phyloP scores from a whole-genome alignment of 2,888 invertebrate genomes.

The Melanostoma scalare region DNA sequence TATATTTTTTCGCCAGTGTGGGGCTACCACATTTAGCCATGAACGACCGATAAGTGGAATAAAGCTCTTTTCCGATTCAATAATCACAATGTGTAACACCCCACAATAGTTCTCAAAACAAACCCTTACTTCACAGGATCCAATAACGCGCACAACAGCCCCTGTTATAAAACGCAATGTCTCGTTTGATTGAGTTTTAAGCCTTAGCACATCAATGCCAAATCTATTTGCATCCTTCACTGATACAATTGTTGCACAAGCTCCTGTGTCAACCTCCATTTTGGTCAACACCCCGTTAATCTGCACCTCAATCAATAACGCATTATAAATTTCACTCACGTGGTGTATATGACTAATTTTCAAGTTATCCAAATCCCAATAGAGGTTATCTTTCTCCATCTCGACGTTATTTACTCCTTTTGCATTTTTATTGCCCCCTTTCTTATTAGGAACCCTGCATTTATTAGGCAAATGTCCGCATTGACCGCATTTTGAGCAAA shows the following conservation, averaged over 20 bases:
- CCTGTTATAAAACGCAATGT: constrained; percentile 7
- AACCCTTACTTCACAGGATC: neutral
- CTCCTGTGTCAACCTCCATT: constrained; percentile 50
- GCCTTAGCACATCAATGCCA: neutral
- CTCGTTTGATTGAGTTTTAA: constrained; percentile 4
- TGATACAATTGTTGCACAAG: constrained; percentile 25
- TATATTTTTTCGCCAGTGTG: constrained; percentile 17
- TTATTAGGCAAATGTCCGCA: no score
- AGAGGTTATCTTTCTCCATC: neutral
- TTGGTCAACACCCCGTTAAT: constrained; percentile 10
- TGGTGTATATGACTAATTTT: neutral
- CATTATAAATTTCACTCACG: constrained; percentile 2
- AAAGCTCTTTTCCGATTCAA: neutral
- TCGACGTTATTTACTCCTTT: neutral
- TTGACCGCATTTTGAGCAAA: neutral
- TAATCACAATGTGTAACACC: neutral
- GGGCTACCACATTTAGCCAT: constrained; percentile 41
- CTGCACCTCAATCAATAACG: neutral
- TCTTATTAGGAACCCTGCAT: neutral
- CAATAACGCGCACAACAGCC: neutral
- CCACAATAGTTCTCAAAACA: neutral
- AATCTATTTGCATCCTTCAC: constrained; percentile 16
- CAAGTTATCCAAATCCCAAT: neutral
- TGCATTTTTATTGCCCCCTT: neutral
- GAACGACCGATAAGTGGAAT: constrained; percentile 14